Evolutionary conservation across 1,140 invertebrate species (phyloP).

Genomic region (Wiebesia pumilae): DNA sequence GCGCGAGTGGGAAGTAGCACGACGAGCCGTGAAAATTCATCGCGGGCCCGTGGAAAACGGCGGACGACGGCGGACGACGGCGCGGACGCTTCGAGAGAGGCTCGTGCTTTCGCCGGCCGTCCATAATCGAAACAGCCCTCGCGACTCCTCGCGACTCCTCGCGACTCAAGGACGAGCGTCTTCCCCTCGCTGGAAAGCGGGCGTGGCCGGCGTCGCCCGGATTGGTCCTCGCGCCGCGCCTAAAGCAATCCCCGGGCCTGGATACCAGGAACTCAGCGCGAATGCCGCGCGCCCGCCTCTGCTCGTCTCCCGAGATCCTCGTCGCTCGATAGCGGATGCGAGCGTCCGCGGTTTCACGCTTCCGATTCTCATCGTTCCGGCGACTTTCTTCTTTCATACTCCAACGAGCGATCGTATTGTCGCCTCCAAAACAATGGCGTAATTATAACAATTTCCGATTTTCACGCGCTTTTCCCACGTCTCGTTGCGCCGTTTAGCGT

Average conservation of each 20-base stretch:
- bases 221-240: slow-evolving; percentile 30
- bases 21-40: not conserved
- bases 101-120: no score
- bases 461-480: no score
- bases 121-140: not conserved
- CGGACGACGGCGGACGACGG: no score
- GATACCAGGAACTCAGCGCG: not conserved
- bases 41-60: no score
- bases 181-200: not conserved
- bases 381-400: no score
- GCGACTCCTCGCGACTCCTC: not conserved
- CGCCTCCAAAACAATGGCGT: no score
- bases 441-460: no score
- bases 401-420: no score
- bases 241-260: not conserved
- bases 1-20: no score
- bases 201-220: slow-evolving; percentile 20
- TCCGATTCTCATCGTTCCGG: not conserved
- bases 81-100: no score
- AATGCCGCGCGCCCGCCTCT: not conserved
- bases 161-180: not conserved
- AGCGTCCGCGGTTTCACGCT: not conserved
- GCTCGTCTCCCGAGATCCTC: not conserved
- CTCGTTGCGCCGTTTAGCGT: no score
- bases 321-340: not conserved